Evolutionary conservation across 2,113 vertebrate genomes (phyloP), one percentile per base, ranked within the genome.

Genomic region (Myrmophylax atrothorax): DNA sequence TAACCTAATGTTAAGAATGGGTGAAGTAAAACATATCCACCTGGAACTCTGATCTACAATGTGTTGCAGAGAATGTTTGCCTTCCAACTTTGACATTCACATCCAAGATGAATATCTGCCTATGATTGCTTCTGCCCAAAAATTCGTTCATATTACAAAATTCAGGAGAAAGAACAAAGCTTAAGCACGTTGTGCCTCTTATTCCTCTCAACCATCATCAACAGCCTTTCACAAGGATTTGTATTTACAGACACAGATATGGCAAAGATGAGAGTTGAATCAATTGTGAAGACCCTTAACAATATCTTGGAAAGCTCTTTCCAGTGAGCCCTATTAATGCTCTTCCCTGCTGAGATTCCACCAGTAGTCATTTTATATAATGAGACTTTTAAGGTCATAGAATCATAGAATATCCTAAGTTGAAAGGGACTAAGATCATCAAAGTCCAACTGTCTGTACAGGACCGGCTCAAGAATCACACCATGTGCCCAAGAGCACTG

Each of bases 171-270:
- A 70, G 4, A 12, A 18, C 26, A 47, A 25, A 2, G 1, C 44
- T 91, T 38, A 60, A 47, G 26, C 8, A 16, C 3, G 2, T 82
- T 53, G 40, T 64, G 19, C 15, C 38, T 59, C 23, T 26, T 81
- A 58, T 82, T 42, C 40, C 33, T 52, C 18, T 2, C 0, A 38
- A 18, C 13, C n/a, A 53, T 25, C 3, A 0, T 3, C 58, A 42
- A 0, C 5, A 13, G 66, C 24, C 49, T 86, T 62, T 72, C 44
- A 35, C 29, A 13, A 53, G 8, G 35, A 67, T 47, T 40, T 75
- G 28, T 44, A 14, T 26, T 91, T 59, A 78, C 24, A 40, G n/a
- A 8, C 8, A 50, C 31, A 44, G 29, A 60, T 4, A 14, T 1
- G 4, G 29, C 33, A 44, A 52, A n/a, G 25, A 40, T 11, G 24